These are phyloP conservation scores for Brienomyrus brachyistius DNA, from an alignment of 2,113 vertebrate genomes.

Conservation along the genomic window DNA sequence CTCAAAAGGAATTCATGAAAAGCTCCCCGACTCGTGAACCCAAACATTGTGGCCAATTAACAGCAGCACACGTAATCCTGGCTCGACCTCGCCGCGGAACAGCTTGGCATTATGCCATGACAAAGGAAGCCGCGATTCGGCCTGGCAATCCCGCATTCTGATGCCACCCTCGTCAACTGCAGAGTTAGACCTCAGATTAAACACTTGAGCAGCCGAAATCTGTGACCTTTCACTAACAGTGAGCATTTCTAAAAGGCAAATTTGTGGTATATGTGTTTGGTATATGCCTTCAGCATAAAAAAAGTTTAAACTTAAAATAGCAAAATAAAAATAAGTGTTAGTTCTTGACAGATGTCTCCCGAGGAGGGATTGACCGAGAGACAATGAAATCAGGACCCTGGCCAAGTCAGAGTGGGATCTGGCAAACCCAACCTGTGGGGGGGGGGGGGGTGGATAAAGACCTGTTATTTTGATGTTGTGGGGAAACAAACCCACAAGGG, in stretches of 20 bases:
- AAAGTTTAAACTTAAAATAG: not conserved
- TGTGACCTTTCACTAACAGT: not conserved
- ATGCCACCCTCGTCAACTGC: conserved; percentile 47
- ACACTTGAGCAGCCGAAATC: not conserved
- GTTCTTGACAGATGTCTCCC: not conserved
- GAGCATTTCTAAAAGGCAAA: not conserved
- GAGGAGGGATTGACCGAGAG: not conserved
- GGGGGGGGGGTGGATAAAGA: not conserved
- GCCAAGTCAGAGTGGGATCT: no score
- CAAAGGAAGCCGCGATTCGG: conserved; percentile 59
- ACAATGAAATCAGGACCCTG: not conserved
- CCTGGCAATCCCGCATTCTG: conserved; percentile 55
- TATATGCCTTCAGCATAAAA: not conserved
- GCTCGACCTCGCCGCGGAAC: conserved; percentile 67
- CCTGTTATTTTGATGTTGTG: not conserved
- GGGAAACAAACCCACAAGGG: not conserved
- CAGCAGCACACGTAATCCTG: conserved; percentile 72
- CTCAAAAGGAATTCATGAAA: conserved; percentile 27
- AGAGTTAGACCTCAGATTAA: conserved; percentile 51
- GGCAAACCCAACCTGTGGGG: no score
- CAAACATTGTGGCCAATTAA: conserved; percentile 47
- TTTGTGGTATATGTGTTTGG: not conserved
- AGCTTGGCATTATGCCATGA: conserved; percentile 60
- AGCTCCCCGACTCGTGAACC: not conserved
- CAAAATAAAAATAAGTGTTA: not conserved